These are phyloP conservation scores for Hemicordylus capensis DNA, from an alignment of 2,113 vertebrate species.

Conservation along the genomic window DNA sequence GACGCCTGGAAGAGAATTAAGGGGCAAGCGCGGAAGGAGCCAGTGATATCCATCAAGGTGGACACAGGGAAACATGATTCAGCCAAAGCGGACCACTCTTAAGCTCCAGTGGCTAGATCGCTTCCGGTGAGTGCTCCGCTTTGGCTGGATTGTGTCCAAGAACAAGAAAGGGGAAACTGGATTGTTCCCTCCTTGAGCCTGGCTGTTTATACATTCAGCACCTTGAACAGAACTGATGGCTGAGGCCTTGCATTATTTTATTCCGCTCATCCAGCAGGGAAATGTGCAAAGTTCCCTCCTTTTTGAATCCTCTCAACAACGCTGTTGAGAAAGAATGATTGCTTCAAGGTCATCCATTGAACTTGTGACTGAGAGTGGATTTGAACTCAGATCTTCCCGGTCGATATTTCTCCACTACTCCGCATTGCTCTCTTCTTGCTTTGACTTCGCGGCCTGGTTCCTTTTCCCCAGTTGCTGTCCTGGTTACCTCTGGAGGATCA, in stretches of 20 bases:
- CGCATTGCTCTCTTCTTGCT: background rate
- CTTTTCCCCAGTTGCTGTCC: too few relatives aligned
- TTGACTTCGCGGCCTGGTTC: background rate
- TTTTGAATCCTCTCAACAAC: background rate
- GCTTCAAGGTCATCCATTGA: background rate
- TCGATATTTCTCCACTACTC: background rate
- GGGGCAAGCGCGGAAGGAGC: too few relatives aligned
- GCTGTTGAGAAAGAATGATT: background rate
- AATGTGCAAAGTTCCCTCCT: background rate
- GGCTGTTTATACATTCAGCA: background rate
- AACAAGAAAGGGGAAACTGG: background rate
- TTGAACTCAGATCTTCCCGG: background rate
- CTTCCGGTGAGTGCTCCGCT: background rate
- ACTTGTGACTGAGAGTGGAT: background rate
- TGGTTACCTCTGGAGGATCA: background rate
- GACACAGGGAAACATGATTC: fast-evolving
- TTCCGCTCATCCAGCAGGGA: too few relatives aligned
- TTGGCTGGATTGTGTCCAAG: background rate
- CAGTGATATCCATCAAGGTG: too few relatives aligned
- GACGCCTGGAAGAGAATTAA: background rate
- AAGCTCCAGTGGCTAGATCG: background rate
- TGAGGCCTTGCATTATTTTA: background rate
- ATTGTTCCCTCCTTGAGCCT: too few relatives aligned
- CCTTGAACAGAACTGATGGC: background rate
- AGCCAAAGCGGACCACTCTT: background rate